Percentiles rank a stretch among this genome's conserved stretches.
These are phyloP conservation scores for Littorina saxatilis DNA, from an alignment of 1,140 invertebrate genomes.

Conservation along the genomic window DNA sequence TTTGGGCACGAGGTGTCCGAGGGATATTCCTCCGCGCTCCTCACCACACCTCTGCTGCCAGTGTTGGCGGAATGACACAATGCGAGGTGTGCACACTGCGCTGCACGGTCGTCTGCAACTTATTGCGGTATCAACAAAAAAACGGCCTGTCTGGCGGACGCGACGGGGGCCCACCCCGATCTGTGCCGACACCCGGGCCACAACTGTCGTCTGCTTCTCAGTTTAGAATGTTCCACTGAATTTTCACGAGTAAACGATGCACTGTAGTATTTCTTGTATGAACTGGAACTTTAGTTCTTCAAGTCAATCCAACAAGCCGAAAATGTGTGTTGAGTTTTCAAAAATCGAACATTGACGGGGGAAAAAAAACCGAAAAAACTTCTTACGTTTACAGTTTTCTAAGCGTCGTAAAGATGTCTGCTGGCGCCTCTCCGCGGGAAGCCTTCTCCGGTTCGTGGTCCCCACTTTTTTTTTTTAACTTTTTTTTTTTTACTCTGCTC, in stretches of 20 bases:
- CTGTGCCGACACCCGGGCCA: constrained; percentile 2
- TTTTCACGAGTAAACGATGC: too few species aligned
- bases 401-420: background rate
- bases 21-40: background rate
- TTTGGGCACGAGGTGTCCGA: too few species aligned
- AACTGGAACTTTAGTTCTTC: too few species aligned
- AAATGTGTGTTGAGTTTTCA: too few species aligned
- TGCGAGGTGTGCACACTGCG: background rate
- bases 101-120: too few species aligned
- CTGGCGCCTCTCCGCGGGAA: background rate
- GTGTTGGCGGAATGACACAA: background rate
- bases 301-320: too few species aligned
- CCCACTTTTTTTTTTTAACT: too few species aligned
- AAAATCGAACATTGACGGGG: too few species aligned
- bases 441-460: background rate
- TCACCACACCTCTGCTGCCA: constrained; percentile 2
- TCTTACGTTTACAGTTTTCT: background rate
- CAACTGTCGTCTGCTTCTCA: constrained; percentile 22
- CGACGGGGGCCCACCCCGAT: background rate
- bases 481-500: background rate
- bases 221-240: too few species aligned
- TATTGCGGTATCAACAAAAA: background rate
- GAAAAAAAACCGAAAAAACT: too few species aligned
- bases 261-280: too few species aligned
- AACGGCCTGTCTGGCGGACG: background rate